phyloP scores from a whole-genome alignment of 2,113 vertebrate genomes.

The Ictalurus punctatus region DNA sequence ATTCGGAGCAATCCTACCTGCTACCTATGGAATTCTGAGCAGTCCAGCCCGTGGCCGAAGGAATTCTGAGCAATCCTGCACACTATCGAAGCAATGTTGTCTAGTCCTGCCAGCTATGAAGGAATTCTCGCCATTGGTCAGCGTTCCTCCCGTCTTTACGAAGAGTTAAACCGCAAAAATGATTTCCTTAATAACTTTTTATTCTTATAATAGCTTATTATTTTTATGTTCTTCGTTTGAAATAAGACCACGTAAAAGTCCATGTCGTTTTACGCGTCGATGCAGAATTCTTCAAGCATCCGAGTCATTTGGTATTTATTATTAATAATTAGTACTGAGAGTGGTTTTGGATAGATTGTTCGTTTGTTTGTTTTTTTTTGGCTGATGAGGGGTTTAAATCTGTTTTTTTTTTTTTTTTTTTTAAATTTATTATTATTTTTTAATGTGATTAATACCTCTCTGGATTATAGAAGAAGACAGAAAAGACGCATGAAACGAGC shows the following conservation, averaged over 20 bases:
- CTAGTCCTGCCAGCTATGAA: background rate
- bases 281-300: background rate
- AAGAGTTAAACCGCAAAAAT: background rate
- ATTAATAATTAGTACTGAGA: background rate
- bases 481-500: background rate
- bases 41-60: fast-evolving
- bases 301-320: background rate
- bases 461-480: background rate
- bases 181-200: background rate
- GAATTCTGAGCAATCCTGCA: background rate
- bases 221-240: background rate
- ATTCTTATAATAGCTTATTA: background rate
- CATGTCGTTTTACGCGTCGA: background rate
- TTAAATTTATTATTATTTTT: background rate
- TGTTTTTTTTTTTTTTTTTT: no score
- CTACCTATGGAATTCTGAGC: background rate
- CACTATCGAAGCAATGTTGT: background rate
- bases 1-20: background rate
- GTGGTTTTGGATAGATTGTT: background rate
- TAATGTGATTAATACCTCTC: background rate
- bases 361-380: background rate
- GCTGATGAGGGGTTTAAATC: background rate
- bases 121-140: background rate
- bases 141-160: background rate
- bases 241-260: background rate